Conservation (phyloP, 2,113 vertebrate genomes). For the Microcebus tavaratra region DNA sequence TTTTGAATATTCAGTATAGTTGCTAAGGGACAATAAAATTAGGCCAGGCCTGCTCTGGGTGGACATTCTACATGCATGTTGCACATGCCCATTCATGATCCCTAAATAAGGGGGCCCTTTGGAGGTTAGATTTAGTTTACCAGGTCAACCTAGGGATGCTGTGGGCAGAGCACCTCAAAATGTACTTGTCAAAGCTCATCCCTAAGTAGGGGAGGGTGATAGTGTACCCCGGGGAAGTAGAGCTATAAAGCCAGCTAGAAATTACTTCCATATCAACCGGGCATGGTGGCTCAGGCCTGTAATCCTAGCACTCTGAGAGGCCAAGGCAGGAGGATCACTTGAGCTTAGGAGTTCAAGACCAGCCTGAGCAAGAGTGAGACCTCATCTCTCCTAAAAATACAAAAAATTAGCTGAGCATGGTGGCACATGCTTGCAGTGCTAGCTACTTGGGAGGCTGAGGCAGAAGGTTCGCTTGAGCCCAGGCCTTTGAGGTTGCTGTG, state of each 20-base stretch:
- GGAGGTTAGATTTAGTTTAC: neutral
- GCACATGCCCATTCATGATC: neutral
- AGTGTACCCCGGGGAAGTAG: neutral
- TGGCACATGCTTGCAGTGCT: too few species aligned
- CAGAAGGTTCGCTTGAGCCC: too few species aligned
- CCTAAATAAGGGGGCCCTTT: neutral
- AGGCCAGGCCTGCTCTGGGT: neutral
- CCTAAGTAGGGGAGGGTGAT: neutral
- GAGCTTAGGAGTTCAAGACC: too few species aligned
- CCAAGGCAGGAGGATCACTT: too few species aligned
- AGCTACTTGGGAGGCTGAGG: too few species aligned
- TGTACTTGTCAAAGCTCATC: neutral
- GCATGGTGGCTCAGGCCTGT: too few species aligned
- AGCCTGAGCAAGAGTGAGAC: too few species aligned
- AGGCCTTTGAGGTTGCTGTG: too few species aligned
- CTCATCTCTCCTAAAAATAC: too few species aligned
- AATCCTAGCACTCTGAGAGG: too few species aligned
- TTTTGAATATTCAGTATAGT: neutral
- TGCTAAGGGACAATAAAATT: neutral
- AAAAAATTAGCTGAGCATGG: too few species aligned
- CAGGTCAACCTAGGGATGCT: neutral
- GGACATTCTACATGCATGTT: too few species aligned
- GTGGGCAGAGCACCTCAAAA: neutral
- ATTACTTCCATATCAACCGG: neutral
- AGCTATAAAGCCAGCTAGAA: neutral